Evolutionary conservation across 2,888 invertebrate genomes (phyloP).

Genomic region (Scaptomyza reducta): DNA sequence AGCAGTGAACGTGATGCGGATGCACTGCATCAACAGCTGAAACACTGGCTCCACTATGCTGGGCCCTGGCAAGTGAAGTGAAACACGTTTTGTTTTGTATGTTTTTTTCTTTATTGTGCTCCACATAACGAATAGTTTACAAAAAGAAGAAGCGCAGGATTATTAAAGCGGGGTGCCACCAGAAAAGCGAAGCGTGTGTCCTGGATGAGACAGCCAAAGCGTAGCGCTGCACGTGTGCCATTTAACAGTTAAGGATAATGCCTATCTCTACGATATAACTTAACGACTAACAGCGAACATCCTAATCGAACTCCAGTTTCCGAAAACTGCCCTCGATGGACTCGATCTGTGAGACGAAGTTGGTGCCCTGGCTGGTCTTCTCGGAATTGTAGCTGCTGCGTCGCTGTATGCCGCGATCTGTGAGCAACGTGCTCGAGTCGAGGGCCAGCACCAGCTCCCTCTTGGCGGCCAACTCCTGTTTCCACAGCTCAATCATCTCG

Average conservation of each 20-base stretch:
- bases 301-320: conserved; percentile 88
- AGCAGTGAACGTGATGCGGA: conserved; percentile 40
- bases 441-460: conserved; percentile 86
- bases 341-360: conserved; percentile 82
- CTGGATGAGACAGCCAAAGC: conserved; percentile 64
- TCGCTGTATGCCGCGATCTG: conserved; percentile 86
- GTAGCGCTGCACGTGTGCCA: conserved; percentile 56
- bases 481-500: conserved; percentile 90
- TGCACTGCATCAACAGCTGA: conserved; percentile 62
- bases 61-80: conserved; percentile 45
- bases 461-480: conserved; percentile 87
- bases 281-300: conserved; percentile 21
- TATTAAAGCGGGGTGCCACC: conserved; percentile 73
- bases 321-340: conserved; percentile 87
- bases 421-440: conserved; percentile 88
- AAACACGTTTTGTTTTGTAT: conserved; percentile 7
- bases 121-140: conserved; percentile 59
- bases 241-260: conserved; percentile 60
- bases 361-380: conserved; percentile 74
- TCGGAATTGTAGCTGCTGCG: conserved; percentile 75
- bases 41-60: conserved; percentile 66
- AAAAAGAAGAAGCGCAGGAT: conserved; percentile 72
- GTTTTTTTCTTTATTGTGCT: conserved; percentile 69
- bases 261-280: conserved; percentile 58
- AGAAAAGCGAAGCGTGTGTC: conserved; percentile 64